phyloP scores from a whole-genome alignment of 2,888 invertebrate species.

The Emmelina monodactyla region DNA sequence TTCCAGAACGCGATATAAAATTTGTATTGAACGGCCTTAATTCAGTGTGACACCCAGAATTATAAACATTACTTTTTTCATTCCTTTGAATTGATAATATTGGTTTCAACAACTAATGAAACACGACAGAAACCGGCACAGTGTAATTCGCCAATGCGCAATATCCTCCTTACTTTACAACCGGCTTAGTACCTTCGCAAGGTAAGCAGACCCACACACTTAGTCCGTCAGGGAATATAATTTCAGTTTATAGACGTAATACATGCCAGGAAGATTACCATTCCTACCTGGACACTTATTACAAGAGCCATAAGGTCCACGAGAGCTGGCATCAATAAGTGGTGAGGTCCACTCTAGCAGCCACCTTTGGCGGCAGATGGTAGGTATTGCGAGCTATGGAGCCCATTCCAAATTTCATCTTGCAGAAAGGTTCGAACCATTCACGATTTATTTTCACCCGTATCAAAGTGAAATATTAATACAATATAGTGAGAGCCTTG shows the following conservation, averaged over 20 bases:
- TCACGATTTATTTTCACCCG: slow-evolving; percentile 40
- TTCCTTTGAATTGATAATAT: too few species aligned
- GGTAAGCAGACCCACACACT: too few species aligned
- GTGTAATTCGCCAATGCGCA: too few species aligned
- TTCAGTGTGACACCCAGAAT: too few species aligned
- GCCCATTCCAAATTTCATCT: slow-evolving; percentile 38
- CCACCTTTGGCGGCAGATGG: slow-evolving; percentile 1
- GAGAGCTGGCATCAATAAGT: neutral
- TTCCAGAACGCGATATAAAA: too few species aligned
- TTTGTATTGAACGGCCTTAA: too few species aligned
- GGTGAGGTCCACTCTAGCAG: neutral
- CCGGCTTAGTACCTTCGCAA: too few species aligned
- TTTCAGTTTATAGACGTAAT: neutral
- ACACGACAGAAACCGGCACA: too few species aligned
- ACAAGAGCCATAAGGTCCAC: neutral
- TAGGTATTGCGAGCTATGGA: slow-evolving; percentile 1
- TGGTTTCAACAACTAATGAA: too few species aligned
- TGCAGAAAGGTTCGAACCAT: slow-evolving; percentile 45
- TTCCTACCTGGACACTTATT: neutral
- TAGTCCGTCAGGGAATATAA: neutral
- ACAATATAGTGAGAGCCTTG: too few species aligned
- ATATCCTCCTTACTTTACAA: too few species aligned
- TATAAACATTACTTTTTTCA: too few species aligned
- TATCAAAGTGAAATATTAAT: slow-evolving; percentile 1
- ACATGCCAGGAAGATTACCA: neutral